A percentile compares a stretch with the other conserved stretches of the same genome.
Evolutionary conservation across 1,140 invertebrate species (phyloP).

Genomic region (Monochamus saltuarius): DNA sequence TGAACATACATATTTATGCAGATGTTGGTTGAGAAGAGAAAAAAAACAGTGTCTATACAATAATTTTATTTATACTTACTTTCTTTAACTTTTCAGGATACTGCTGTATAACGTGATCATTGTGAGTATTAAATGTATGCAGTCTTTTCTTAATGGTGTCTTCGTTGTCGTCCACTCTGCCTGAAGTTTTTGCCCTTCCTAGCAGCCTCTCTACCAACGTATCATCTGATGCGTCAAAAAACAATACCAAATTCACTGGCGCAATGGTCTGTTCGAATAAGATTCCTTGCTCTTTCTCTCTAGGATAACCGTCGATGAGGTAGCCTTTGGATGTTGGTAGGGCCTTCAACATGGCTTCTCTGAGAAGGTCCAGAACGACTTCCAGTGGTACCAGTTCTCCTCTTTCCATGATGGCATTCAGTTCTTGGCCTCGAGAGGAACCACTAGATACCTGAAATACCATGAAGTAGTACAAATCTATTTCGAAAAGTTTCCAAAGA

Average conservation of each 20-base stretch:
- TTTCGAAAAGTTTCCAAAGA: too few species aligned
- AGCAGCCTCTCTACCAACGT: slow-evolving; percentile 83
- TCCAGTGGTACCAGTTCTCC: slow-evolving; percentile 88
- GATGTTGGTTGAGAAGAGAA: too few species aligned
- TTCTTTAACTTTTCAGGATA: slow-evolving; percentile 79
- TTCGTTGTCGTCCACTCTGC: slow-evolving; percentile 95
- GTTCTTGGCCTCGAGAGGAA: slow-evolving; percentile 75
- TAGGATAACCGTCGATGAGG: slow-evolving; percentile 95
- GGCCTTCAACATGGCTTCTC: slow-evolving; percentile 77
- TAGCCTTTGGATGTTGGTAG: slow-evolving; percentile 78
- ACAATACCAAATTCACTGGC: slow-evolving; percentile 77
- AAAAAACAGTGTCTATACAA: too few species aligned
- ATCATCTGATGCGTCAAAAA: slow-evolving; percentile 80
- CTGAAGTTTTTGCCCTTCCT: slow-evolving; percentile 83
- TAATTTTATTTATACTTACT: slow-evolving; percentile 54
- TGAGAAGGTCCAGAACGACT: slow-evolving; percentile 83
- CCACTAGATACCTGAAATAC: slow-evolving; percentile 71
- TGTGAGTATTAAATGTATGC: slow-evolving; percentile 89
- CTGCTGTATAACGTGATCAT: slow-evolving; percentile 83
- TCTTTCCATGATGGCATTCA: slow-evolving; percentile 84
- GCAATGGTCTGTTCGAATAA: slow-evolving; percentile 84
- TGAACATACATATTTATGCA: too few species aligned
- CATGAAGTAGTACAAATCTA: too few species aligned
- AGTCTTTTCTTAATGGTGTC: slow-evolving; percentile 94
- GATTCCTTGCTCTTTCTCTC: slow-evolving; percentile 86